phyloP scores from a whole-genome alignment of 2,113 vertebrate genomes.

The Silurus glanis region DNA sequence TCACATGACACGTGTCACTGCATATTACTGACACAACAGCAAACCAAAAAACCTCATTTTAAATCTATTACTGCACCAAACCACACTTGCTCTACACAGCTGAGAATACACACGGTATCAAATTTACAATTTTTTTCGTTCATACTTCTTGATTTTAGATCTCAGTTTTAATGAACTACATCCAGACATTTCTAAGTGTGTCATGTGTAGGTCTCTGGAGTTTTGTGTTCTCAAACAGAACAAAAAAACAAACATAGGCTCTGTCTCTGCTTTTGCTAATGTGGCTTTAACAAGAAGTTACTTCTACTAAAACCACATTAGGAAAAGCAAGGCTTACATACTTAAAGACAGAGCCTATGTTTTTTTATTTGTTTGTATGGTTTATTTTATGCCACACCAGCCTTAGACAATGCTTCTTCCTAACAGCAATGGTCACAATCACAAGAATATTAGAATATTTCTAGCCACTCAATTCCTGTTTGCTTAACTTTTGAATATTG shows the following conservation, averaged over 20 bases:
- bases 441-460: neutral
- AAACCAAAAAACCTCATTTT: slow-evolving; percentile 7
- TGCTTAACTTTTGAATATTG: neutral
- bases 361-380: too few species aligned
- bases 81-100: neutral
- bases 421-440: neutral
- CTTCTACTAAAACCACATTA: slow-evolving; percentile 4
- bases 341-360: neutral
- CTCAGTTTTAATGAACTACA: slow-evolving; percentile 46
- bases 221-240: slow-evolving; percentile 19
- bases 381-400: neutral
- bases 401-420: neutral
- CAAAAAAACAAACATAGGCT: too few species aligned
- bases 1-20: neutral
- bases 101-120: neutral
- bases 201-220: slow-evolving; percentile 26
- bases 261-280: neutral
- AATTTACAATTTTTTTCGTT: neutral
- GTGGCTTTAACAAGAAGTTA: too few species aligned
- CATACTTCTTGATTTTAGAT: neutral
- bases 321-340: slow-evolving; percentile 18
- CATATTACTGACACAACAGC: slow-evolving; percentile 2
- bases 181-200: slow-evolving; percentile 28
- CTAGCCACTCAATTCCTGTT: neutral
- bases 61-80: neutral